These are phyloP conservation scores for Acridotheres tristis DNA, from an alignment of 2,797 vertebrate species.

Conservation along the genomic window DNA sequence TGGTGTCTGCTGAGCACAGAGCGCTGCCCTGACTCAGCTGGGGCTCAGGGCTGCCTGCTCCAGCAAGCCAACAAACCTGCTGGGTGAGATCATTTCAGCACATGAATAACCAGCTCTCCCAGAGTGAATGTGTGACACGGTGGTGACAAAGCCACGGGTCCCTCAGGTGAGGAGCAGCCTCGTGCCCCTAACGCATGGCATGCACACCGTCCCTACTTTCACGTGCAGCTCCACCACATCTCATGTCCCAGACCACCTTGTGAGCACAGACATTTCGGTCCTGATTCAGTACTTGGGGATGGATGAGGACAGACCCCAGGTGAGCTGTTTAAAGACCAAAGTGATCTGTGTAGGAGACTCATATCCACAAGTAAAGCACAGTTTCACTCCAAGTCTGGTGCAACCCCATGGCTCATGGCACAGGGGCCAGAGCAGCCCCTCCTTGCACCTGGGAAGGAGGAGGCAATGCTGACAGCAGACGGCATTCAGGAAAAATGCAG, in stretches of 20 bases:
- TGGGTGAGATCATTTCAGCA: neutral
- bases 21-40: conserved; percentile 28
- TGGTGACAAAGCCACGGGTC: neutral
- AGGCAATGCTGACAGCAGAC: neutral
- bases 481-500: neutral
- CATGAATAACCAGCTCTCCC: neutral
- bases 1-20: neutral
- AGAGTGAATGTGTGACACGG: neutral
- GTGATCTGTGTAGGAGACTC: neutral
- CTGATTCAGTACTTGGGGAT: neutral
- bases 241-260: neutral
- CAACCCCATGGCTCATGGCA: fast-evolving
- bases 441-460: neutral
- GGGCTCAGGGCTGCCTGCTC: neutral
- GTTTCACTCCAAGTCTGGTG: neutral
- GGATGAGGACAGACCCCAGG: neutral
- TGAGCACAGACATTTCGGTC: neutral
- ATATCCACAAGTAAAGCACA: fast-evolving
- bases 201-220: fast-evolving
- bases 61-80: conserved; percentile 48
- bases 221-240: neutral
- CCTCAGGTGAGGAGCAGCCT: neutral
- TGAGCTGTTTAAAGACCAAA: neutral
- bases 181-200: neutral
- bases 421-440: neutral